A percentile compares a stretch with the other conserved stretches of the same genome.
Conservation (phyloP, 2,888 invertebrate genomes). For the Coecobrya sp. region DNA sequence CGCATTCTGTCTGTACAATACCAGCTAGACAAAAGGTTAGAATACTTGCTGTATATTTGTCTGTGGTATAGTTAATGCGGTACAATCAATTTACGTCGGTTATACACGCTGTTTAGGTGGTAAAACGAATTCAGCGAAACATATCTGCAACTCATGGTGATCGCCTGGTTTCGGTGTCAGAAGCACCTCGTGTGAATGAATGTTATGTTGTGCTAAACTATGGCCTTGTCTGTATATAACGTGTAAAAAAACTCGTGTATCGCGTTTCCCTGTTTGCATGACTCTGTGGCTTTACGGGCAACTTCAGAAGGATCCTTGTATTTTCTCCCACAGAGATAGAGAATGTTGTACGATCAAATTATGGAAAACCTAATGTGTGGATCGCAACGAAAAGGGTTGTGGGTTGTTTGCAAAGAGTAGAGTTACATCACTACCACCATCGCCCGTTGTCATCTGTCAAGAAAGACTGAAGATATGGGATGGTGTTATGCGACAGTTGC, state of each 20-base stretch:
- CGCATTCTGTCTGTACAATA: too few species aligned
- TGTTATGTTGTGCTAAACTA: too few species aligned
- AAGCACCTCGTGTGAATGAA: not conserved
- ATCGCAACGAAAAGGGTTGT: not conserved
- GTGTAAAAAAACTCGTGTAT: not conserved
- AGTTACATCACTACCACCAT: not conserved
- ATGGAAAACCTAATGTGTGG: not conserved
- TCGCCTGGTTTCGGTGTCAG: not conserved
- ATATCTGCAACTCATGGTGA: not conserved
- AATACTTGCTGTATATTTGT: too few species aligned
- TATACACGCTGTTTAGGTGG: too few species aligned
- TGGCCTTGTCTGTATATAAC: too few species aligned
- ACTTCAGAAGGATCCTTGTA: not conserved
- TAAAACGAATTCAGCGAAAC: too few species aligned
- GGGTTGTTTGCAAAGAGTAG: not conserved
- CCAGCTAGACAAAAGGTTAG: too few species aligned
- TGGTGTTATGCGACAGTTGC: not conserved
- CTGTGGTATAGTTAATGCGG: too few species aligned
- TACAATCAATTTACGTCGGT: too few species aligned
- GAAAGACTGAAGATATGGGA: conserved; percentile 5
- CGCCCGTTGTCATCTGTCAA: conserved; percentile 23
- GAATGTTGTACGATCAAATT: not conserved
- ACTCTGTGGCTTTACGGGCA: not conserved
- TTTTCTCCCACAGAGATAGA: not conserved
- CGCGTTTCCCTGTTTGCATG: not conserved